These are phyloP conservation scores for Melikaiella ostensackeni DNA, from an alignment of 2,888 invertebrate species.

Conservation along the genomic window DNA sequence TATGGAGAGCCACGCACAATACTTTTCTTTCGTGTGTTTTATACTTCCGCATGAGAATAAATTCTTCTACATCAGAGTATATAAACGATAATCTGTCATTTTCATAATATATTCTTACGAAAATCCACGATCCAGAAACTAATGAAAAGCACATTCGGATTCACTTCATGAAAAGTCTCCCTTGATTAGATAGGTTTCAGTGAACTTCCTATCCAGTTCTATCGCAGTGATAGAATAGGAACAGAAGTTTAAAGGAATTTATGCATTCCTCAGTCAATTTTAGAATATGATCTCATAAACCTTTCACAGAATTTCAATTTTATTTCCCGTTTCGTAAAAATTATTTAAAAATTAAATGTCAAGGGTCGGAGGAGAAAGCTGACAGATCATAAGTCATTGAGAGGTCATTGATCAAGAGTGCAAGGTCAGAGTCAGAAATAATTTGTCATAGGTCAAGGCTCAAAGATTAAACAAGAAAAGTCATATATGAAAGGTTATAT, in stretches of 20 bases:
- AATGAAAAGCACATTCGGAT: conserved; percentile 57
- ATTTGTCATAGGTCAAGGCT: too few species aligned
- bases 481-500: too few species aligned
- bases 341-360: too few species aligned
- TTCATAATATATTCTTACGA: neutral
- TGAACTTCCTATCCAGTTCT: neutral
- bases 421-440: too few species aligned
- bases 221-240: neutral
- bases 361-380: too few species aligned
- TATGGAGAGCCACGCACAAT: neutral
- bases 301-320: neutral
- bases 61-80: neutral
- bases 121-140: conserved; percentile 22
- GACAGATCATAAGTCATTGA: too few species aligned
- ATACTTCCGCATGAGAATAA: neutral
- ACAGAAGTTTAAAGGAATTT: neutral
- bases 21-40: neutral
- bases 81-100: neutral
- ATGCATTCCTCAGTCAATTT: neutral
- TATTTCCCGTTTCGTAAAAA: neutral
- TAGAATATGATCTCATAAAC: neutral
- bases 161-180: conserved; percentile 56
- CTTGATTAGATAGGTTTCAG: neutral
- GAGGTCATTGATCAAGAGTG: too few species aligned
- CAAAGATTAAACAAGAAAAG: too few species aligned